Conservation (phyloP, 2,113 vertebrate genomes). For the Mus pahari region DNA sequence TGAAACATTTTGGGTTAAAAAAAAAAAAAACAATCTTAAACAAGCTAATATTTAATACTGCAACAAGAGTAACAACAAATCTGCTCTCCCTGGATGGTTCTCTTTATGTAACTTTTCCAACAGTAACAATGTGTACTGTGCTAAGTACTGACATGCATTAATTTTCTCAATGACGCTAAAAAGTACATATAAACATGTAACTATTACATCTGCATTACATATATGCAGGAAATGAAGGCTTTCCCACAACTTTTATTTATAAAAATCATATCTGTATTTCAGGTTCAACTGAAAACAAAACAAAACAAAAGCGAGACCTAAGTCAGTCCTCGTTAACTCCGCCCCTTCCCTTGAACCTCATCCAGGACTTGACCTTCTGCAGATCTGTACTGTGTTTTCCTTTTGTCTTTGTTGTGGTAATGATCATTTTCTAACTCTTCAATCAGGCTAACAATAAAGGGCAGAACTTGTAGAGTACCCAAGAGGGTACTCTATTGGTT, state of each 20-base stretch:
- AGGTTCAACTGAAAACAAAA: neutral
- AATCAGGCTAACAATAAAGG: neutral
- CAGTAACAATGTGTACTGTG: neutral
- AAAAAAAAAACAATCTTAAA: slow-evolving; percentile 14
- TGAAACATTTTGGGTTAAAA: slow-evolving; percentile 8
- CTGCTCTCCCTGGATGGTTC: neutral
- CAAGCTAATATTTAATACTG: slow-evolving; percentile 25
- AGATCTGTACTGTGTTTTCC: neutral
- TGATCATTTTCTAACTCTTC: slow-evolving; percentile 39
- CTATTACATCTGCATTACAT: neutral
- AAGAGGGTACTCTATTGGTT: neutral
- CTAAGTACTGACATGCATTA: neutral
- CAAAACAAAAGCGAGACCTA: neutral
- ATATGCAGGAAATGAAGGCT: neutral
- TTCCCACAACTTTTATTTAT: neutral
- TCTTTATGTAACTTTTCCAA: neutral
- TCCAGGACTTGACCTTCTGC: neutral
- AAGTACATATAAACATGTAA: neutral
- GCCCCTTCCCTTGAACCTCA: neutral
- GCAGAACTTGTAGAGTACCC: neutral
- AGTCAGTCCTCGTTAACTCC: neutral
- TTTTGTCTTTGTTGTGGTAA: slow-evolving; percentile 40
- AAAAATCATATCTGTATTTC: slow-evolving; percentile 34
- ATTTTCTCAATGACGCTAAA: slow-evolving; percentile 7
- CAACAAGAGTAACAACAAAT: neutral